A percentile compares a stretch with the other conserved stretches of the same genome.
Conservation (phyloP, 2,113 vertebrate genomes). For the Sprattus sprattus region DNA sequence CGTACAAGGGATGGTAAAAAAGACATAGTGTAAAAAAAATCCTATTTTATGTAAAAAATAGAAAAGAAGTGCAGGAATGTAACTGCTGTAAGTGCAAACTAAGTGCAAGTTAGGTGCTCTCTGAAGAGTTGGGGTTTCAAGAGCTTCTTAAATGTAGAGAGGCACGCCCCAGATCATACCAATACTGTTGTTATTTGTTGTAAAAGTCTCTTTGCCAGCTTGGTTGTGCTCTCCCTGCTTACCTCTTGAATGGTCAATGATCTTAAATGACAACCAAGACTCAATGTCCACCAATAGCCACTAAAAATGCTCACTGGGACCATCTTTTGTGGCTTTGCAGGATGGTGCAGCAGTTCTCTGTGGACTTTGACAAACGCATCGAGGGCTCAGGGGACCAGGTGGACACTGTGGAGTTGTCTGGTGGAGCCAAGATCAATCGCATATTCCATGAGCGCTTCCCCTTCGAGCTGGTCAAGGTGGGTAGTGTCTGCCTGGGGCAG, state of each 20-base stretch:
- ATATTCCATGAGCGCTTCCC: conserved; percentile 95
- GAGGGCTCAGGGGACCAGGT: conserved; percentile 95
- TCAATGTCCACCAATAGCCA: neutral
- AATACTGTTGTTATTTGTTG: neutral
- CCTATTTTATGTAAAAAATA: too few relatives aligned
- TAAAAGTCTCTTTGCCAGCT: neutral
- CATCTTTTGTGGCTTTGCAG: conserved; percentile 56
- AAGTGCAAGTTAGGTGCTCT: too few relatives aligned
- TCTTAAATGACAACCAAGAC: neutral
- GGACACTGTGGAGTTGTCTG: conserved; percentile 91
- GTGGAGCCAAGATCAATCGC: conserved; percentile 91
- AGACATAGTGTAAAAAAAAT: too few relatives aligned
- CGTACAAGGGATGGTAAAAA: too few relatives aligned
- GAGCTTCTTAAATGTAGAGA: too few relatives aligned
- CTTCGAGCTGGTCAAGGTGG: conserved; percentile 93
- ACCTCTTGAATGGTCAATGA: neutral
- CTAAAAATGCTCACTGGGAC: neutral
- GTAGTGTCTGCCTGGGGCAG: neutral
- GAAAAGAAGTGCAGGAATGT: too few relatives aligned
- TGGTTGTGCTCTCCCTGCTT: neutral
- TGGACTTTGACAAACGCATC: conserved; percentile 95
- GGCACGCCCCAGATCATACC: too few relatives aligned
- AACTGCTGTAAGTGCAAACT: too few relatives aligned
- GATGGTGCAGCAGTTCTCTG: conserved; percentile 95
- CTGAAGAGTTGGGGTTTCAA: too few relatives aligned